Percentiles rank a stretch among this genome's conserved stretches.
phyloP scores from a whole-genome alignment of 2,113 vertebrate genomes.

The Pomatostomus ruficeps region DNA sequence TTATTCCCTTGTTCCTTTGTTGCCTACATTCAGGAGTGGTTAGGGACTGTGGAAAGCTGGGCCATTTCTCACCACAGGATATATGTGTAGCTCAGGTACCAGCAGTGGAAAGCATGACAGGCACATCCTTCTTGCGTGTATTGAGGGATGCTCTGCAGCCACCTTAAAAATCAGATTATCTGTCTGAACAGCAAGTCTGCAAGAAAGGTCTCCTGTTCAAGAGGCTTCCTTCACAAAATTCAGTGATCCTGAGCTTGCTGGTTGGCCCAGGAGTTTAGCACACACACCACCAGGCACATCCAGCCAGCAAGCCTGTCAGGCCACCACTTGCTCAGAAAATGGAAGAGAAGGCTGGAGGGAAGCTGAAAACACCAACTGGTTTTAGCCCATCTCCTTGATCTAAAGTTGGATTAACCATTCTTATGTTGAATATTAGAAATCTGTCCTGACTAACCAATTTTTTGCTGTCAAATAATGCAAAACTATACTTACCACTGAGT shows the following conservation, averaged over 20 bases:
- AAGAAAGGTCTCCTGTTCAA: background rate
- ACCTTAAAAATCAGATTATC: background rate
- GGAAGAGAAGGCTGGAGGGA: background rate
- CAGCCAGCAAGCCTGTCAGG: background rate
- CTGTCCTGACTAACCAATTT: background rate
- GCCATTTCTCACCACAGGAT: background rate
- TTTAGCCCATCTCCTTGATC: background rate
- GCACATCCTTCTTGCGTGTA: background rate
- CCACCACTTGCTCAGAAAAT: rapidly evolving
- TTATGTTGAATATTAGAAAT: background rate
- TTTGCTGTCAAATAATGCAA: background rate
- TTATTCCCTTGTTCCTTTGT: background rate
- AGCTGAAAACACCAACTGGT: background rate
- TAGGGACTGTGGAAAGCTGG: background rate
- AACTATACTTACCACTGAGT: background rate
- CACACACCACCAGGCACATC: background rate
- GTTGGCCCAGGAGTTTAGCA: background rate
- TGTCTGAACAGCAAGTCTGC: background rate
- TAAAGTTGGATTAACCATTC: background rate
- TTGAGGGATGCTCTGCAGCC: background rate
- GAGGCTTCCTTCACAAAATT: background rate
- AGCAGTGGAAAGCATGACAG: background rate
- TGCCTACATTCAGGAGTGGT: background rate
- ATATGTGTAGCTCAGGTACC: background rate
- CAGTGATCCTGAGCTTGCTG: background rate